phyloP scores from a whole-genome alignment of 2,888 invertebrate species.

The Augochlorella aurata region DNA sequence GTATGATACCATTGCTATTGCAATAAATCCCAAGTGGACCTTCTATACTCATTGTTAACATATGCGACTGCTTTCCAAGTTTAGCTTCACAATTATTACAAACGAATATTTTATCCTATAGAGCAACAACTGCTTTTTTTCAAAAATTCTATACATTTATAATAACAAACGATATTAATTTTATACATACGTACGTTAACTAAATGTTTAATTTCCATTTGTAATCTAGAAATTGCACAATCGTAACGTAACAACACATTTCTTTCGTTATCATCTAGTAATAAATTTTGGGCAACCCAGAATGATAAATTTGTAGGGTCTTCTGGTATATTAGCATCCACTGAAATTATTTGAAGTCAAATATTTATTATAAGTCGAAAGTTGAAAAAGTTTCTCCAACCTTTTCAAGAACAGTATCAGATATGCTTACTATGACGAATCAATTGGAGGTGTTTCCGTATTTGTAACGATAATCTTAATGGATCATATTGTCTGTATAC shows the following conservation, averaged over 20 bases:
- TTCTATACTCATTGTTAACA: slow-evolving; percentile 91
- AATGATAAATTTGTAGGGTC: slow-evolving; percentile 89
- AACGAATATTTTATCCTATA: slow-evolving; percentile 79
- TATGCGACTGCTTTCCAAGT: slow-evolving; percentile 86
- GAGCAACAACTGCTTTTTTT: slow-evolving; percentile 44
- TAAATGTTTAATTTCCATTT: slow-evolving; percentile 84
- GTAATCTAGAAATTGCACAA: slow-evolving; percentile 87
- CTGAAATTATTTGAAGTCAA: slow-evolving; percentile 62
- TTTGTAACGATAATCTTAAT: slow-evolving; percentile 81
- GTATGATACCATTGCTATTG: slow-evolving; percentile 90
- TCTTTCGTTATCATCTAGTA: slow-evolving; percentile 86
- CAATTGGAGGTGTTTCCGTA: slow-evolving; percentile 75
- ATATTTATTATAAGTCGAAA: slow-evolving; percentile 1
- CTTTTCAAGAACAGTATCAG: not conserved
- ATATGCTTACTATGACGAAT: slow-evolving; percentile 73
- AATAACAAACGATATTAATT: not conserved
- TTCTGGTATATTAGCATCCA: slow-evolving; percentile 84
- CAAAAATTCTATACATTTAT: not conserved
- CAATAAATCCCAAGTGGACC: slow-evolving; percentile 92
- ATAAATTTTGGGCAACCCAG: slow-evolving; percentile 91
- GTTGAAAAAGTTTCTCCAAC: not conserved
- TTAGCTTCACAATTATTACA: slow-evolving; percentile 82
- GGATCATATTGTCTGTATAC: slow-evolving; percentile 86
- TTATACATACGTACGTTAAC: slow-evolving; percentile 50
- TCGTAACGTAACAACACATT: slow-evolving; percentile 86